A percentile compares a stretch with the other conserved stretches of the same genome.
These are phyloP conservation scores for Machimus atricapillus DNA, from an alignment of 2,888 invertebrate genomes.

Conservation along the genomic window DNA sequence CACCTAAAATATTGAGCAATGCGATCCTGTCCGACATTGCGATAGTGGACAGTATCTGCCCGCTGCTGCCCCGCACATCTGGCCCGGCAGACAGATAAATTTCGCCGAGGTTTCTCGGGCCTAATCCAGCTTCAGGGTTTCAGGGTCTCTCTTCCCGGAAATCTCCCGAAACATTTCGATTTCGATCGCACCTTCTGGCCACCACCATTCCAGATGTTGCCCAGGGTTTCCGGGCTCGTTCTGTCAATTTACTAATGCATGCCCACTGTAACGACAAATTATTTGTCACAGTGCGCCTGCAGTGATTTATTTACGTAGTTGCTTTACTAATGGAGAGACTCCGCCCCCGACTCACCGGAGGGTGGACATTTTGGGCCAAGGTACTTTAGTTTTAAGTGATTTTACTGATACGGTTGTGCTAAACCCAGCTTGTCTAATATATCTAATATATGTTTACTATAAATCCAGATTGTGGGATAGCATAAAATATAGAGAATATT, in stretches of 20 bases:
- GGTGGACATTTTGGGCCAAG: not conserved
- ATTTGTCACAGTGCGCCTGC: not conserved
- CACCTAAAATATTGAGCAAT: not conserved
- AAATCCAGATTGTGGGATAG: not conserved
- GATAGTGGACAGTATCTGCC: not conserved
- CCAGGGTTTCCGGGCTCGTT: not conserved
- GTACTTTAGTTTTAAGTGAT: not conserved
- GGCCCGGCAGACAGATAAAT: not conserved
- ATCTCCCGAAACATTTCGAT: not conserved
- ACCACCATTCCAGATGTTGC: not conserved
- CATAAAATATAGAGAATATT: not conserved
- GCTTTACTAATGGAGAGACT: not conserved
- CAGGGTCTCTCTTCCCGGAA: not conserved
- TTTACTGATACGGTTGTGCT: not conserved
- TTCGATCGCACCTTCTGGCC: not conserved
- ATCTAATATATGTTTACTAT: not conserved
- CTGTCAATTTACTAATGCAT: not conserved
- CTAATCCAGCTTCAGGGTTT: not conserved
- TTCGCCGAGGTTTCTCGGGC: not conserved
- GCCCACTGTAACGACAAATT: not conserved
- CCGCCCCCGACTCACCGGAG: not conserved
- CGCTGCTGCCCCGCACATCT: not conserved
- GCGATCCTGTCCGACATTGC: not conserved
- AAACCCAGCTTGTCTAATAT: not conserved
- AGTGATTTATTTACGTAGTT: not conserved